Percentiles rank a stretch among this genome's conserved stretches.
Conservation (phyloP, 2,888 invertebrate genomes). For the Emmelina monodactyla region DNA sequence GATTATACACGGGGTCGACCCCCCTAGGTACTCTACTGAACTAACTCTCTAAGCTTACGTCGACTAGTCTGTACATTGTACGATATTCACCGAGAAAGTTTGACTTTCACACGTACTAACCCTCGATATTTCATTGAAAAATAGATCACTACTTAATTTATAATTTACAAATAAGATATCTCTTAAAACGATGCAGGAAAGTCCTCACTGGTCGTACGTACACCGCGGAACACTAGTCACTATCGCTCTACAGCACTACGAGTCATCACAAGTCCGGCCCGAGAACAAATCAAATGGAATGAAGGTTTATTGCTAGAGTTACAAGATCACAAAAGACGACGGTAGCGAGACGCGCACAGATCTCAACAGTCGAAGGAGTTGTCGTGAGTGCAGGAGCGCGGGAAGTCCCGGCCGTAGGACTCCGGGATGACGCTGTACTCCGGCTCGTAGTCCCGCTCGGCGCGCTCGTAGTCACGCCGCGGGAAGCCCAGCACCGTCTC, state of each 20-base stretch:
- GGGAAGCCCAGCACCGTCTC: neutral
- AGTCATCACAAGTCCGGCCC: constrained; percentile 43
- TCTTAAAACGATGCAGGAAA: constrained; percentile 50
- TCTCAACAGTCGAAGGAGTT: constrained; percentile 65
- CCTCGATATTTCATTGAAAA: constrained; percentile 47
- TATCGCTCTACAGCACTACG: constrained; percentile 60
- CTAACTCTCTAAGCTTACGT: constrained; percentile 23
- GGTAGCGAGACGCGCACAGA: constrained; percentile 22
- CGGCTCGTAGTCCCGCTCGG: constrained; percentile 49
- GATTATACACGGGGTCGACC: constrained; percentile 23
- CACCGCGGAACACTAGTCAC: constrained; percentile 44
- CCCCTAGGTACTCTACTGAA: constrained; percentile 17
- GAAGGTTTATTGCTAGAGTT: constrained; percentile 67
- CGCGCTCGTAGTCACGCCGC: constrained; percentile 33
- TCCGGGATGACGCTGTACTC: constrained; percentile 62
- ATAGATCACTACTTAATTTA: constrained; percentile 64
- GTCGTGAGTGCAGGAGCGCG: constrained; percentile 52
- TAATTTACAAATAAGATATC: constrained; percentile 63
- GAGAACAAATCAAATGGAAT: constrained; percentile 61
- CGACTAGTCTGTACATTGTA: constrained; percentile 61
- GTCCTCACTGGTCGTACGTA: constrained; percentile 43
- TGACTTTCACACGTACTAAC: constrained; percentile 45
- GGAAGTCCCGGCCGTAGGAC: constrained; percentile 41
- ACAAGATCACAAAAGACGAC: constrained; percentile 61
- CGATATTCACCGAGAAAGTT: constrained; percentile 48